phyloP scores from a whole-genome alignment of 1,140 invertebrate species.

The Neoseiulus cucumeris region DNA sequence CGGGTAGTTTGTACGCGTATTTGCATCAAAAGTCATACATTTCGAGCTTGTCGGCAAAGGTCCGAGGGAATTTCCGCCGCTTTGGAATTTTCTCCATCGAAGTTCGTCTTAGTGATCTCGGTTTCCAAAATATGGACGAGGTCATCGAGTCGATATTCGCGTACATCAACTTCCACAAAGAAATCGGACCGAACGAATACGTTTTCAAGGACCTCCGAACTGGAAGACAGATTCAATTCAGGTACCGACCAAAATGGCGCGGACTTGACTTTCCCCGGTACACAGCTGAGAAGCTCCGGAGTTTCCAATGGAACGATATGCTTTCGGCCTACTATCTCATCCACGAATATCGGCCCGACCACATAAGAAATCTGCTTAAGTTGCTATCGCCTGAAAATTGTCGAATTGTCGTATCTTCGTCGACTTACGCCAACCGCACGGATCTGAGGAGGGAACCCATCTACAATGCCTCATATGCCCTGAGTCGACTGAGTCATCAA shows the following conservation, averaged over 20 bases:
- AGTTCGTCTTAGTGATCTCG: not conserved
- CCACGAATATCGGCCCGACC: not conserved
- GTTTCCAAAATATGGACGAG: not conserved
- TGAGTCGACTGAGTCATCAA: not conserved
- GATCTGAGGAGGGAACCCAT: not conserved
- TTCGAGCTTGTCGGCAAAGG: not conserved
- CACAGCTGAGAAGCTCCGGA: not conserved
- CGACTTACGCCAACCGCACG: not conserved
- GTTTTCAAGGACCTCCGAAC: not conserved
- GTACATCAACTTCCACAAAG: not conserved
- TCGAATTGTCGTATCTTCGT: not conserved
- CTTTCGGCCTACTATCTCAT: not conserved
- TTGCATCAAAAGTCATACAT: not conserved
- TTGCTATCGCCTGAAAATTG: not conserved
- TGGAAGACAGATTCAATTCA: not conserved
- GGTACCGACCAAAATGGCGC: not conserved
- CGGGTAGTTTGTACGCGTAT: not conserved
- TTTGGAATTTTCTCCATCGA: not conserved
- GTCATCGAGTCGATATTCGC: not conserved
- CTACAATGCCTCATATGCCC: not conserved
- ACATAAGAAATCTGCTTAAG: not conserved
- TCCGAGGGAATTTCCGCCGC: not conserved
- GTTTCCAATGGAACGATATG: not conserved
- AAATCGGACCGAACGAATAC: not conserved
- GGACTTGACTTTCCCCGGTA: not conserved